A percentile compares a stretch with the other conserved stretches of the same genome.
Conservation (phyloP, 2,888 invertebrate species). For the Phoronis australis region DNA sequence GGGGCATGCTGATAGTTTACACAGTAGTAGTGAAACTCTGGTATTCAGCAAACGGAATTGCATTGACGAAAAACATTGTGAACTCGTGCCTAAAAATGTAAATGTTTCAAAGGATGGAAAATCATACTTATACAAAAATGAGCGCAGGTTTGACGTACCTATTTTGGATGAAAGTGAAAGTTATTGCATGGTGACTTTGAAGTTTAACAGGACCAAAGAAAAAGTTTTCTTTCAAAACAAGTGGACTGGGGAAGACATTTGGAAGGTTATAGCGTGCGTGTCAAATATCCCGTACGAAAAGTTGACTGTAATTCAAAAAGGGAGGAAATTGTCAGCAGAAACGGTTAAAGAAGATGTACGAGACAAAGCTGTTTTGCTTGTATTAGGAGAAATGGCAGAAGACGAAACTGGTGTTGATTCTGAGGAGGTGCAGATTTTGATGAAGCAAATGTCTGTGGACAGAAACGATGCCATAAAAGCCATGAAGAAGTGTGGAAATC, state of each 20-base stretch:
- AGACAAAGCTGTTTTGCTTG: slow-evolving; percentile 30
- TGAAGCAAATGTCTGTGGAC: slow-evolving; percentile 29
- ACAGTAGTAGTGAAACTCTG: no score
- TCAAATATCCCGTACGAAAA: slow-evolving; percentile 30
- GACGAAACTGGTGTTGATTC: slow-evolving; percentile 25
- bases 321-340: slow-evolving; percentile 23
- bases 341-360: slow-evolving; percentile 17
- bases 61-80: no score
- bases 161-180: slow-evolving; percentile 14
- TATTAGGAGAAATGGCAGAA: slow-evolving; percentile 31
- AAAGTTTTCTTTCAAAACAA: slow-evolving; percentile 21
- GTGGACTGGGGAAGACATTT: slow-evolving; percentile 27
- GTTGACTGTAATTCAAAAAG: slow-evolving; percentile 36
- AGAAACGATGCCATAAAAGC: slow-evolving; percentile 31
- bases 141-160: slow-evolving; percentile 22
- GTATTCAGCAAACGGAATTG: no score
- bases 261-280: slow-evolving; percentile 22
- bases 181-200: slow-evolving; percentile 20
- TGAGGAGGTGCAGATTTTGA: slow-evolving; percentile 29
- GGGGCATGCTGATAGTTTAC: no score
- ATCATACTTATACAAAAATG: slow-evolving; percentile 16
- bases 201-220: slow-evolving; percentile 29
- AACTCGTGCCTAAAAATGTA: no score
- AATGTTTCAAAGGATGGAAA: background rate
- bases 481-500: slow-evolving; percentile 22